A percentile compares a stretch with the other conserved stretches of the same genome.
These are phyloP conservation scores for Cephalotes varians DNA, from an alignment of 2,888 invertebrate genomes.

Conservation along the genomic window DNA sequence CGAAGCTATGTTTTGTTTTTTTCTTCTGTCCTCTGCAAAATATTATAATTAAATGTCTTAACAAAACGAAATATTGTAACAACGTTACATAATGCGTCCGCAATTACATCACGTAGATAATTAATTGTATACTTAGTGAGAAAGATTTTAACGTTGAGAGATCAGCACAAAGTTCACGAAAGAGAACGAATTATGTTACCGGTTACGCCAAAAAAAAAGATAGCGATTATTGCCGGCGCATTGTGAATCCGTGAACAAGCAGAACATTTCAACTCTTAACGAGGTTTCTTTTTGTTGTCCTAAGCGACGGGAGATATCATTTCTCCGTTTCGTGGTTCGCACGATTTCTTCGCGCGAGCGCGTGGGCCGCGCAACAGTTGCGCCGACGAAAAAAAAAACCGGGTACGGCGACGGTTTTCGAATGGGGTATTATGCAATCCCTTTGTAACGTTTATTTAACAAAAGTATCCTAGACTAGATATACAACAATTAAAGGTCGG, in stretches of 20 bases:
- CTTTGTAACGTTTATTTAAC: slow-evolving; percentile 56
- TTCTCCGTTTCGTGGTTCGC: slow-evolving; percentile 29
- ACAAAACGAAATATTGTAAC: neutral
- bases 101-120: neutral
- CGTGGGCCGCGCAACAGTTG: neutral
- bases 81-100: neutral
- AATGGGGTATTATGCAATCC: slow-evolving; percentile 33
- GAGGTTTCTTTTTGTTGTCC: neutral
- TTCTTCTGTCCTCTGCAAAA: neutral
- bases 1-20: neutral
- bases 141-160: neutral
- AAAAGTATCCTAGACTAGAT: slow-evolving; percentile 51
- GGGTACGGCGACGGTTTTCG: neutral
- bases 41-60: neutral
- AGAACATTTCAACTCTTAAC: slow-evolving; percentile 13
- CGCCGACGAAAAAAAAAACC: slow-evolving; percentile 1
- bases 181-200: neutral
- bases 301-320: slow-evolving; percentile 15
- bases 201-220: slow-evolving; percentile 1
- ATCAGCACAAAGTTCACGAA: slow-evolving; percentile 6
- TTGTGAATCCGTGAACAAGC: neutral
- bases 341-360: slow-evolving; percentile 15
- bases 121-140: neutral
- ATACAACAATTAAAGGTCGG: slow-evolving; percentile 55
- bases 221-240: slow-evolving; percentile 10